phyloP scores from a whole-genome alignment of 2,888 invertebrate genomes.

The Drosophila neonasuta region DNA sequence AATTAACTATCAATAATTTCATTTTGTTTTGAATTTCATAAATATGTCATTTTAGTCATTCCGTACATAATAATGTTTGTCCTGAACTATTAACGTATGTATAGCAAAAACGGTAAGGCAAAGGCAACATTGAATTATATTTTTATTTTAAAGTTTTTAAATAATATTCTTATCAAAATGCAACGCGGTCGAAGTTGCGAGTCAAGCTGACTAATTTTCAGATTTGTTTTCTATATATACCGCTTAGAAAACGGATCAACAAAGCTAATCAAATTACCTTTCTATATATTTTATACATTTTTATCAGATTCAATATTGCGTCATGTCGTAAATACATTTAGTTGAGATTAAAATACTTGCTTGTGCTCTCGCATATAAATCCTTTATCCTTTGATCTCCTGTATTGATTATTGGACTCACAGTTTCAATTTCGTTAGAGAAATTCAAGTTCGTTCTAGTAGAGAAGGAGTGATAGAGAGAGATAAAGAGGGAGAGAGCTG shows the following conservation, averaged over 20 bases:
- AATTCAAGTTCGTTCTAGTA: constrained; percentile 16
- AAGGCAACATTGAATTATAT: no score
- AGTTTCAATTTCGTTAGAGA: constrained; percentile 34
- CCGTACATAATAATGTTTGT: no score
- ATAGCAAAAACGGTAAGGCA: no score
- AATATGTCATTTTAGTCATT: no score
- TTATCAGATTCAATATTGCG: not conserved
- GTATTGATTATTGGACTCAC: constrained; percentile 9
- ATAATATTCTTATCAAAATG: no score
- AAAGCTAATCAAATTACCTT: not conserved
- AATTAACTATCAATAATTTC: no score
- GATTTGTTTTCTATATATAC: constrained; percentile 16
- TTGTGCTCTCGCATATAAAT: not conserved
- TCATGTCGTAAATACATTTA: not conserved
- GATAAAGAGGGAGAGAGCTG: not conserved
- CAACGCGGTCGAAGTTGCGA: no score
- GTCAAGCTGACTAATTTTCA: no score
- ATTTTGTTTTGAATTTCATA: no score
- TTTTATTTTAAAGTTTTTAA: no score
- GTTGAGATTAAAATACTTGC: not conserved
- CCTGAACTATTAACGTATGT: no score
- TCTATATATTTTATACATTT: not conserved
- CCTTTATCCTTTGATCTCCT: not conserved
- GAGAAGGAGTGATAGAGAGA: not conserved
- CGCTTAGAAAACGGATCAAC: not conserved